Conservation (phyloP, 2,113 vertebrate genomes). For the Sphyrna mokarran region DNA sequence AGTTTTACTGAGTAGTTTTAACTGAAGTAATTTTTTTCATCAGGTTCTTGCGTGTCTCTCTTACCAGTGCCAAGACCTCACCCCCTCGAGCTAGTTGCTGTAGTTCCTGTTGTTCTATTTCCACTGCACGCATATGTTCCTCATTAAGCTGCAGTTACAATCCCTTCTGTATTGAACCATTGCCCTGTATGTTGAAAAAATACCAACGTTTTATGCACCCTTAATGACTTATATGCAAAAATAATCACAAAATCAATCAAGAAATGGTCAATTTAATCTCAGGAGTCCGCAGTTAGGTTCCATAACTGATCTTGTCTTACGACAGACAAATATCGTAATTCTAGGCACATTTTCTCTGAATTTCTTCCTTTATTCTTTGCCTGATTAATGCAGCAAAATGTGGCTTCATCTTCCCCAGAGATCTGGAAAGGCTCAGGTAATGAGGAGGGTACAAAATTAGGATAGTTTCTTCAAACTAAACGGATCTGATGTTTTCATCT, state of each 20-base stretch:
- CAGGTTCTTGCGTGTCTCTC: neutral
- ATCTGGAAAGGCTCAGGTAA: neutral
- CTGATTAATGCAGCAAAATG: neutral
- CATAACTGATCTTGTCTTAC: neutral
- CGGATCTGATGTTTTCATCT: neutral
- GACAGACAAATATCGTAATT: neutral
- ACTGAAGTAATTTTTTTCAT: neutral
- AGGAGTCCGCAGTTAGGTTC: neutral
- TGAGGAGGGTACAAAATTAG: neutral
- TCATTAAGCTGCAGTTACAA: neutral
- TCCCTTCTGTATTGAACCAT: neutral
- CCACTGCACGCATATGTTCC: neutral
- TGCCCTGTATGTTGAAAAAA: neutral
- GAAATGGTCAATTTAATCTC: neutral
- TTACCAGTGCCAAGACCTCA: neutral
- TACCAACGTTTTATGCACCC: neutral
- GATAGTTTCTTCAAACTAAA: neutral
- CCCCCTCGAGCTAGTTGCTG: slow-evolving; percentile 16
- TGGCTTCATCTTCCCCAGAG: neutral
- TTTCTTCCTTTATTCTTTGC: neutral
- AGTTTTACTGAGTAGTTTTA: slow-evolving; percentile 25
- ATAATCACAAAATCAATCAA: neutral
- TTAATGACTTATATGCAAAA: neutral
- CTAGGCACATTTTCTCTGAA: neutral
- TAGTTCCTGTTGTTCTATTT: slow-evolving; percentile 25